Conservation (phyloP, 2,113 vertebrate species). For the Cephalopholis sonnerati region DNA sequence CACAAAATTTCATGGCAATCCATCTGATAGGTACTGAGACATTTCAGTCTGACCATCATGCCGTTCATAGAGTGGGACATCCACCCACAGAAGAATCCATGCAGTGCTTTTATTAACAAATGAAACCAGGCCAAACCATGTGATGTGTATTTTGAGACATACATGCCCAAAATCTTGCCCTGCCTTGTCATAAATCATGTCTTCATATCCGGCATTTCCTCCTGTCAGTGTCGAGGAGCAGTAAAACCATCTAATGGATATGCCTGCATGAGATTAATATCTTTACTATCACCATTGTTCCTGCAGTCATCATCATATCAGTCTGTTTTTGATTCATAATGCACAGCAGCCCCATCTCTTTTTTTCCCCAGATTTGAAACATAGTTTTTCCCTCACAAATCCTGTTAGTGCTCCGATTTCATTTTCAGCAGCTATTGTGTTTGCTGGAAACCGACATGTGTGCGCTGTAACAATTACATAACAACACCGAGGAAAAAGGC, state of each 20-base stretch:
- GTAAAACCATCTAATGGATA: slow-evolving; percentile 28
- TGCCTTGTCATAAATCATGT: slow-evolving; percentile 24
- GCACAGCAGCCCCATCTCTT: slow-evolving; percentile 4
- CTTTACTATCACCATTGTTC: slow-evolving; percentile 27
- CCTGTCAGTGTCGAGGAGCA: background rate
- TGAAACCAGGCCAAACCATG: background rate
- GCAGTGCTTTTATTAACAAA: background rate
- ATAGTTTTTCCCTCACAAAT: slow-evolving; percentile 56
- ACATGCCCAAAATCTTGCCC: slow-evolving; percentile 23
- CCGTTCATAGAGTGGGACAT: too few relatives aligned
- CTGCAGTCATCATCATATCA: background rate
- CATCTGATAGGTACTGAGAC: too few relatives aligned
- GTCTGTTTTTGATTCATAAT: slow-evolving; percentile 44
- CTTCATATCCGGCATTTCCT: slow-evolving; percentile 4
- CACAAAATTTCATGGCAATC: too few relatives aligned
- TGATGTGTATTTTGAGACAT: background rate
- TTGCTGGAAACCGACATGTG: slow-evolving; percentile 2
- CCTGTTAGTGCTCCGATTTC: slow-evolving; percentile 49
- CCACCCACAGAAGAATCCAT: background rate
- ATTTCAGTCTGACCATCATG: too few relatives aligned
- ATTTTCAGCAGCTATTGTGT: slow-evolving; percentile 47
- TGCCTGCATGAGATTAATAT: slow-evolving; percentile 59
- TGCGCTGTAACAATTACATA: slow-evolving; percentile 38
- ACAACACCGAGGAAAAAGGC: slow-evolving; percentile 18
- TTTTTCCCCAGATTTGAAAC: slow-evolving; percentile 29